Base-by-base conservation (phyloP, 2,888 invertebrate species). In the Aleiodes testaceus region DNA sequence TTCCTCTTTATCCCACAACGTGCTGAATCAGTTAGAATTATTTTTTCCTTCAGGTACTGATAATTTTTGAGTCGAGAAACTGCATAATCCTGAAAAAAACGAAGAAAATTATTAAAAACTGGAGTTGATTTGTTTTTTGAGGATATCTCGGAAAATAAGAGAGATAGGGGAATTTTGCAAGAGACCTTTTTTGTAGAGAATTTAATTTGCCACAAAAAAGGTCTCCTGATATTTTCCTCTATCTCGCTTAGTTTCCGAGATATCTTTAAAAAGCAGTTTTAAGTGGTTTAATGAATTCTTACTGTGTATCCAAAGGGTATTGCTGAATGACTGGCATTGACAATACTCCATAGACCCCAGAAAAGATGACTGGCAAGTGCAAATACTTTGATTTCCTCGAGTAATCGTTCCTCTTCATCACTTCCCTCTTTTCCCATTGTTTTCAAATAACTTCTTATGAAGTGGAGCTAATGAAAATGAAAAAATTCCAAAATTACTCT, bases 271-370 rank as follows among this genome's bases (percentile, higher is more conserved):
- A n/a, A n/a, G n/a, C n/a, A n/a, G n/a, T n/a, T n/a, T n/a, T n/a
- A n/a, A n/a, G n/a, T n/a, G n/a, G n/a, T 26, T 26, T 26, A 26
- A 26, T 26, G 3, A 47, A 30, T 18, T 82, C 91, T 91, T 88
- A 97, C 97, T 96, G 96, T 95, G 85, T 98, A 98, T 69, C 97
- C 97, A 83, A 98, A 98, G 16, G 95, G 93, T 80, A 98, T 98
- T 83, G 94, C 92, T 1, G 97, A 95, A 61, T 93, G 93, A 74
- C 93, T 93, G 0, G 95, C 95, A 87, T 97, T 97, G 12, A 96
- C 93, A 42, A 97, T 90, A 1, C 94, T 93, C 99, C 99, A 99
- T 0, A 98, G 89, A 0, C 92, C 91, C 99, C 99, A 99, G 85
- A 98, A 94, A 72, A 98, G 92, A 87, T 99, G 97, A 59, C 96